Evolutionary conservation across 2,797 vertebrate genomes (phyloP), one percentile per base, ranked within the genome.

Genomic region (Amphiprion clarkii): DNA sequence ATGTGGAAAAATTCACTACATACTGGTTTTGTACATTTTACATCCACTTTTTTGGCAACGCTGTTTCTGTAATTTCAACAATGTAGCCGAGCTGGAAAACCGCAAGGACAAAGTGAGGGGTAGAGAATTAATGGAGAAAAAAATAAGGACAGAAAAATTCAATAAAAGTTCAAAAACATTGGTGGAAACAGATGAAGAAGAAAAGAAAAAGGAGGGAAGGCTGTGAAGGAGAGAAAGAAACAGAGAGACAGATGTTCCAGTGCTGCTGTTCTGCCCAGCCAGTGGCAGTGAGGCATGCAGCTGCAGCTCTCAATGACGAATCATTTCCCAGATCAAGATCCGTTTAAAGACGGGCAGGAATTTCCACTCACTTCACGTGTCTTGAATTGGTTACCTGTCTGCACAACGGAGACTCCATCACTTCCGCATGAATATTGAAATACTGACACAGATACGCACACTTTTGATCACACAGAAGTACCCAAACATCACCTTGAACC

Each of bases 271-370:
- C 71, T 86, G 78, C 72, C 66, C 54, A 36, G 62, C 3, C 46
- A 79, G 62, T 58, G 78, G 82, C 74, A 87, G 66, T 21, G 80
- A 83, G 60, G 78, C 67, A 40, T 81, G 39, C 83, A 84, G 82
- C 87, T 76, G 73, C 76, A 81, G 79, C 72, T 51, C 71, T 62
- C 21, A 27, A 73, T 85, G 87, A 91, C 81, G 63, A 87, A 85
- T 84, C 78, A 69, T 88, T 91, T 91, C 74, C 87, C 86, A 86
- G 71, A 85, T 83, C 25, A 25, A 72, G 74, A 81, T 86, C 71
- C 3, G 44, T 56, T 74, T 76, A 67, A 77, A 83, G 80, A 60
- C 19, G 8, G 74, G 48, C 79, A 75, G 84, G 78, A 92, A 90
- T 89, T 88, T 92, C 90, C 88, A 89, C 69, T 85, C 67, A 80